Evolutionary conservation across 2,797 vertebrate genomes (phyloP), one percentile per base, ranked within the genome.

Genomic region (Ptychadena robeensis): DNA sequence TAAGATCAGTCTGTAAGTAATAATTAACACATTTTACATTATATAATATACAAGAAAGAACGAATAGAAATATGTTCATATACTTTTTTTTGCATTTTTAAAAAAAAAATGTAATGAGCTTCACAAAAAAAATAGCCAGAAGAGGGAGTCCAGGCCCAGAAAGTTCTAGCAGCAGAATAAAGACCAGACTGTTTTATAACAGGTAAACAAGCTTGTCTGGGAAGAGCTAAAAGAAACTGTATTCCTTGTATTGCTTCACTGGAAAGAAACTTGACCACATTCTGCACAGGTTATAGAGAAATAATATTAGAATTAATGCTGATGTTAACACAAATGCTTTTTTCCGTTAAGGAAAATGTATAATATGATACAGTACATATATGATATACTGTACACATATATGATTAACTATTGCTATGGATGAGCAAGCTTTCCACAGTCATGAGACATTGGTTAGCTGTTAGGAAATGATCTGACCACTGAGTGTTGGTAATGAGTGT

Each of bases 61-160:
- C 14, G 7, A 5, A 53, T 7, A 5, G 2, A 48, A 48, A 53
- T 2, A n/a, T n/a, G n/a, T 3, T 4, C 4, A 38, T 9, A 38
- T 1, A 38, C 9, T 38, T 38, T 0, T 9, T 59, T 0, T 9
- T 59, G n/a, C 14, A 44, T 59, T 61, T 61, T 61, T 2, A 25
- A 27, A 27, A 27, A 27, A 25, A 28, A 18, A 70, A n/a, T 28
- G 35, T 9, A 53, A 7, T 7, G 18, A 67, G 65, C 4, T 38
- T 40, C 57, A 9, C 38, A 38, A 28, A 2, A 25, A 8, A 67
- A 78, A 66, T 38, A 91, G 83, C 89, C 91, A 91, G 85, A 88
- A 87, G 85, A 86, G 89, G 89, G 87, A 92, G 88, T 85, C 87
- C 81, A 87, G 85, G 82, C 90, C 90, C 89, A 79, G 40, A 85